Evolutionary conservation across 2,888 invertebrate genomes (phyloP).

Genomic region (Epsilonema sp.): DNA sequence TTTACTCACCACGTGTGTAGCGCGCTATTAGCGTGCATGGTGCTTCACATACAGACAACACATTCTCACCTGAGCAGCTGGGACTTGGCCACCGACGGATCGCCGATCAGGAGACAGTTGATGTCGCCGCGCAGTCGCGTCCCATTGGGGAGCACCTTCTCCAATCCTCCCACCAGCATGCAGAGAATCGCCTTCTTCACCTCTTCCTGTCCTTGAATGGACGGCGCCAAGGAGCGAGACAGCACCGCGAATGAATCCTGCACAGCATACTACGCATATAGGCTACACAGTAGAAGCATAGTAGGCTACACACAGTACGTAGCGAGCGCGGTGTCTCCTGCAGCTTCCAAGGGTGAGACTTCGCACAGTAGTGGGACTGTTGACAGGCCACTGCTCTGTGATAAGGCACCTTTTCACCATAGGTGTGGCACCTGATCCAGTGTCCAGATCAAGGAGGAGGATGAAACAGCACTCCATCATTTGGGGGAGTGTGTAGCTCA

Average conservation of each 20-base stretch:
- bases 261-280: slow-evolving; percentile 2
- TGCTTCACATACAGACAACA: too few relatives aligned
- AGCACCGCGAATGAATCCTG: slow-evolving; percentile 65
- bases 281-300: neutral
- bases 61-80: slow-evolving; percentile 42
- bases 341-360: too few relatives aligned
- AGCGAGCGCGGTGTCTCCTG: too few relatives aligned
- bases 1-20: too few relatives aligned
- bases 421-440: too few relatives aligned
- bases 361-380: too few relatives aligned
- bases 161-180: slow-evolving; percentile 75
- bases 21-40: too few relatives aligned
- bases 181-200: slow-evolving; percentile 91
- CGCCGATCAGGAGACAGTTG: slow-evolving; percentile 81
- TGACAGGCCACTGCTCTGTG: too few relatives aligned
- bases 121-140: slow-evolving; percentile 71
- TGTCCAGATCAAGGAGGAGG: neutral
- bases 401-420: too few relatives aligned
- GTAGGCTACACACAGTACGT: neutral
- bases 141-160: slow-evolving; percentile 62
- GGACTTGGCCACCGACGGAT: slow-evolving; percentile 96
- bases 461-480: too few relatives aligned
- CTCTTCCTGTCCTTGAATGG: slow-evolving; percentile 87
- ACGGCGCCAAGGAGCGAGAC: slow-evolving; percentile 78
- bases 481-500: too few relatives aligned